These are phyloP conservation scores for Neoseiulus cucumeris DNA, from an alignment of 1,140 invertebrate genomes.

Conservation along the genomic window DNA sequence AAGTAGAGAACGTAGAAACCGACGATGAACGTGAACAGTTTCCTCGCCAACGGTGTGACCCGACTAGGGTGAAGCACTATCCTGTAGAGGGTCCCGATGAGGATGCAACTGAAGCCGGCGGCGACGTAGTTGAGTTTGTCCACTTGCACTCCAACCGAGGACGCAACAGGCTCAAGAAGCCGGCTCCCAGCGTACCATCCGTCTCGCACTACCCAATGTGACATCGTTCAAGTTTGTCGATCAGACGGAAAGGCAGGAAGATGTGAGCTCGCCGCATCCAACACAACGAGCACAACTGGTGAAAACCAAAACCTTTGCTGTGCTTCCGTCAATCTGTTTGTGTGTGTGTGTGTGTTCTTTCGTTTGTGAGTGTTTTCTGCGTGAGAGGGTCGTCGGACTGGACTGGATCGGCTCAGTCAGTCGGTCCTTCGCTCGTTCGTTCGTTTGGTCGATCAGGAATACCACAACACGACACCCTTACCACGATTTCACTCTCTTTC, in stretches of 20 bases:
- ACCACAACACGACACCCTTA: no score
- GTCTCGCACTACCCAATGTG: conserved; percentile 3
- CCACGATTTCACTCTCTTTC: no score
- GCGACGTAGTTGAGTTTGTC: not conserved
- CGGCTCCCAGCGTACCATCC: not conserved
- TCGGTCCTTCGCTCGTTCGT: not conserved
- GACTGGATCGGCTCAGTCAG: not conserved
- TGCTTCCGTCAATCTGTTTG: no score
- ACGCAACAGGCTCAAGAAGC: not conserved
- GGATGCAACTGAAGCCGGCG: not conserved
- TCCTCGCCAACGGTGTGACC: not conserved
- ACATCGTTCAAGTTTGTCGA: not conserved
- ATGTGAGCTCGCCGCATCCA: not conserved
- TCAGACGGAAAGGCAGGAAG: no score
- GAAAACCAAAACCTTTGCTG: no score
- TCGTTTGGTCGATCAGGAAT: not conserved
- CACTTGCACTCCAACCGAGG: not conserved
- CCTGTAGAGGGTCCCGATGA: not conserved
- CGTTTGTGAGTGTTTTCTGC: no score
- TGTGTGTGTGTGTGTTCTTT: no score
- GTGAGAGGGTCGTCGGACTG: no score
- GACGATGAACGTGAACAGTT: not conserved
- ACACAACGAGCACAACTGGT: not conserved
- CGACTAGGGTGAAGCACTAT: not conserved
- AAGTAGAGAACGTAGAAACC: not conserved